These are phyloP conservation scores for Scaptomyza tumidula DNA, from an alignment of 2,888 invertebrate genomes.

Conservation along the genomic window DNA sequence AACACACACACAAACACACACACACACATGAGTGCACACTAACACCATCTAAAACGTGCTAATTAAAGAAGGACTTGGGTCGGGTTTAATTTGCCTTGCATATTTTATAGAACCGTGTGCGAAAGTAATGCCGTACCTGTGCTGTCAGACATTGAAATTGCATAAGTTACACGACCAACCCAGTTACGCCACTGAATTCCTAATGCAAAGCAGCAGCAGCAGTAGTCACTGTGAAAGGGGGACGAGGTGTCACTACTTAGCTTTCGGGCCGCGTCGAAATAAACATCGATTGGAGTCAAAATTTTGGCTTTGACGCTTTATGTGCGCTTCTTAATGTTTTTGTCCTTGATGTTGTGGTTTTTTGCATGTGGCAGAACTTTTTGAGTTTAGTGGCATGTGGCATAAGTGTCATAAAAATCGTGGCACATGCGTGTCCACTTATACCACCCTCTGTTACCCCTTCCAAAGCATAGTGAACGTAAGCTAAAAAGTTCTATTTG, in stretches of 20 bases:
- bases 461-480: slow-evolving; percentile 12
- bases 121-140: slow-evolving; percentile 9
- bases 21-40: neutral
- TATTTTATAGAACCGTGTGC: slow-evolving; percentile 14
- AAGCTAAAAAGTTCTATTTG: slow-evolving; percentile 24
- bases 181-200: slow-evolving; percentile 50
- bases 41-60: neutral
- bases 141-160: slow-evolving; percentile 32
- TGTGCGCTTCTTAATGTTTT: slow-evolving; percentile 29
- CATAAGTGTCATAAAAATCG: slow-evolving; percentile 28
- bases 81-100: slow-evolving; percentile 17
- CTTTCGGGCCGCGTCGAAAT: slow-evolving; percentile 36
- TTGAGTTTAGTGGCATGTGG: slow-evolving; percentile 15
- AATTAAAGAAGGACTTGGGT: slow-evolving; percentile 39
- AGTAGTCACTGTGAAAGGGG: neutral
- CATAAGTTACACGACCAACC: slow-evolving; percentile 25
- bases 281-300: slow-evolving; percentile 68
- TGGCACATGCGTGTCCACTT: slow-evolving; percentile 22
- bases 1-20: neutral
- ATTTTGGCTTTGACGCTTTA: slow-evolving; percentile 45
- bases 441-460: neutral
- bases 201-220: slow-evolving; percentile 26
- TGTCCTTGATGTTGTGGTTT: slow-evolving; percentile 39
- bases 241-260: neutral
- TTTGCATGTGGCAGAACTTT: slow-evolving; percentile 30